phyloP scores from a whole-genome alignment of 1,140 invertebrate species.

The roundworm (Caenorhabditis elegans) region DNA sequence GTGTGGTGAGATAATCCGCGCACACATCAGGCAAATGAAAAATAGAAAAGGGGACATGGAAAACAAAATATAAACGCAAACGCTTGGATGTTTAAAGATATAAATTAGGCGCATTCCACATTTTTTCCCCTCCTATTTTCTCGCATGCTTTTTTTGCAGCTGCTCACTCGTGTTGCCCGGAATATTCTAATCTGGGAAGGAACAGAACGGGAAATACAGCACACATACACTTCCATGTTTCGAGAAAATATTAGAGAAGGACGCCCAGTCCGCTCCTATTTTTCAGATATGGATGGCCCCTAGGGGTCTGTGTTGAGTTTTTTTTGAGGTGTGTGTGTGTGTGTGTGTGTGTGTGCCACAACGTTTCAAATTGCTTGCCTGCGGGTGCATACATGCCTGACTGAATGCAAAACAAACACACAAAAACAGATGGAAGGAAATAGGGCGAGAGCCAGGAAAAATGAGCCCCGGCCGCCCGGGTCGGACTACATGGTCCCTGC shows the following conservation, averaged over 20 bases:
- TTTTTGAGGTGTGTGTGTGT: no score
- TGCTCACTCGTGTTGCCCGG: not conserved
- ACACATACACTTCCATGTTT: not conserved
- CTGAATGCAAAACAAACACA: conserved; percentile 32
- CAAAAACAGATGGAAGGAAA: conserved; percentile 33
- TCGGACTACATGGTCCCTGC: conserved; percentile 15
- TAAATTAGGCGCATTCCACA: conserved; percentile 2
- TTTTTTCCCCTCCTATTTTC: not conserved
- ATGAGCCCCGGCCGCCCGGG: conserved; percentile 2
- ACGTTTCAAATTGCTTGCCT: conserved; percentile 33
- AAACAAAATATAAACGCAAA: not conserved
- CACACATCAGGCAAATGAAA: not conserved
- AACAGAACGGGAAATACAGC: not conserved
- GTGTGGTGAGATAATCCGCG: not conserved
- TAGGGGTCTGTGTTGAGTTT: conserved; percentile 20
- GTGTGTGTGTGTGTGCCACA: conserved; percentile 7
- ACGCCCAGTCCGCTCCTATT: not conserved
- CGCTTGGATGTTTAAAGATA: not conserved
- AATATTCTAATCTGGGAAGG: not conserved
- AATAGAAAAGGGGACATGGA: not conserved
- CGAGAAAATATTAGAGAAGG: not conserved
- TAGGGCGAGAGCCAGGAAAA: conserved; percentile 21
- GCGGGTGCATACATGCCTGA: conserved; percentile 31
- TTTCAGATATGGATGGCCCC: conserved; percentile 27
- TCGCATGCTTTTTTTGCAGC: not conserved